Evolutionary conservation across 1,140 invertebrate species (phyloP), one percentile per base, ranked within the genome.

Genomic region (Musca domestica): DNA sequence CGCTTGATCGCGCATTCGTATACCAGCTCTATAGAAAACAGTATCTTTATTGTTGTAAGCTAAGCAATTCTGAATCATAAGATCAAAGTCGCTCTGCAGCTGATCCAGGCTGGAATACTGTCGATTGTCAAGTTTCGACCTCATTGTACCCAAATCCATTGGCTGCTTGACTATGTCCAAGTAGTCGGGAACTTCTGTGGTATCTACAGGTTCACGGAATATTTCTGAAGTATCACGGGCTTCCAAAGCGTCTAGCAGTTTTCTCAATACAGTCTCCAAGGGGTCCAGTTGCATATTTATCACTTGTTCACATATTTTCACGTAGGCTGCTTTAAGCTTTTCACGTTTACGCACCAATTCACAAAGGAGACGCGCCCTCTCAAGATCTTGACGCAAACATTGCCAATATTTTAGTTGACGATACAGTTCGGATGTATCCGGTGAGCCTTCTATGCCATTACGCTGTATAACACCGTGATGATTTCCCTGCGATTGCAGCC

Each of bases 71-170:
- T 89, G 89, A 27, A 98, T 93, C 90, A 98, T 98, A 0, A 98
- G 84, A 74, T 92, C 89, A 78, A 98, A 98, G 84, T 99, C 97
- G 1, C 83, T 83, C 78, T 96, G 92, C 75, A 98, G 90, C 17
- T 90, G 87, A 65, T 91, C 88, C 47, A 98, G 84, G 22, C 87
- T 89, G 5, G 84, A 83, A 82, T 98, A 98, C 64, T 88, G 83
- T 69, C 92, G 90, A 34, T 86, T 82, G 63, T 93, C 88, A 14
- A 96, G 84, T 84, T 95, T 96, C 54, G 84, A 75, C 66, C 86
- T 75, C 93, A 99, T 98, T 0, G 95, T 98, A 52, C 92, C 92
- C 47, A 98, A 86, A 82, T 98, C 96, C 95, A 99, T 99, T 0
- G 97, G 96, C 71, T 94, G 85, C 67, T 94, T 91, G 0, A 99